A percentile compares a stretch with the other conserved stretches of the same genome.
Evolutionary conservation across 2,113 vertebrate genomes (phyloP).

Genomic region (Macroglossus sobrinus): DNA sequence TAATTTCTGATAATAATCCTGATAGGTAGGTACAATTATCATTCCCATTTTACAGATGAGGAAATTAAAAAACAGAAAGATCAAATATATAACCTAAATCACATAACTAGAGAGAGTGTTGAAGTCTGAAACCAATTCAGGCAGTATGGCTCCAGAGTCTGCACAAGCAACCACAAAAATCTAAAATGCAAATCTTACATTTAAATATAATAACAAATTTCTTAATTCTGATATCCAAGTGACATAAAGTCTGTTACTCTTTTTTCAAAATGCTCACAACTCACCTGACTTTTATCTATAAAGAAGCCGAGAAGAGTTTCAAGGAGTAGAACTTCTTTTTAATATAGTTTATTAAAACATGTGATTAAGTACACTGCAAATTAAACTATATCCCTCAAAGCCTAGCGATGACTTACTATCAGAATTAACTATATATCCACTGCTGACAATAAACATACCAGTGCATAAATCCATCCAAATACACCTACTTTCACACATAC

Average conservation of each 20-base stretch:
- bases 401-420: background rate
- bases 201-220: background rate
- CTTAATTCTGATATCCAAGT: background rate
- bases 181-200: background rate
- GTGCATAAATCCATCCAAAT: background rate
- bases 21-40: background rate
- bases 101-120: background rate
- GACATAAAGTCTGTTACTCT: background rate
- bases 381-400: background rate
- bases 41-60: background rate
- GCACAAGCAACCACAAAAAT: background rate
- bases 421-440: background rate
- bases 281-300: background rate
- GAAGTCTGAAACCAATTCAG: background rate
- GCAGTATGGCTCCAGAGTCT: background rate
- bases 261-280: background rate
- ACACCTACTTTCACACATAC: background rate
- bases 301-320: slow-evolving; percentile 4
- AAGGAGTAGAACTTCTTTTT: background rate
- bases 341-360: background rate
- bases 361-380: background rate
- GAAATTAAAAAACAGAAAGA: slow-evolving; percentile 8
- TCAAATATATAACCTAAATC: background rate
- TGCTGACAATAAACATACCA: background rate
- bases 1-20: background rate